A percentile compares a stretch with the other conserved stretches of the same genome.
phyloP scores from a whole-genome alignment of 2,797 vertebrate genomes.

The Melanotaenia trifasciata region DNA sequence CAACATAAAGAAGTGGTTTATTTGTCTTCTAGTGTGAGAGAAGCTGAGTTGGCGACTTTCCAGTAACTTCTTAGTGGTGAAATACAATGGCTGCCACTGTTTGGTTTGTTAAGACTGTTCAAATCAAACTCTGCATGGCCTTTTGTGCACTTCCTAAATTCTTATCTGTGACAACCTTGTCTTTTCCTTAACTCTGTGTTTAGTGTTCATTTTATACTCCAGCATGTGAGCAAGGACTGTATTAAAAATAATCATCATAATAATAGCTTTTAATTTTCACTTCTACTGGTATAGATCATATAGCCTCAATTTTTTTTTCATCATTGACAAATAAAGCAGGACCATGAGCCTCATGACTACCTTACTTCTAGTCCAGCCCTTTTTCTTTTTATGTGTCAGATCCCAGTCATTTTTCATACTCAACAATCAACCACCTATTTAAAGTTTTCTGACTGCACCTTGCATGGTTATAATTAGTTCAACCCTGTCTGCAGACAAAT shows the following conservation, averaged over 20 bases:
- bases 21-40: no score
- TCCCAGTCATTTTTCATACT: background rate
- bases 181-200: background rate
- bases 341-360: background rate
- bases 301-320: no score
- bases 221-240: no score
- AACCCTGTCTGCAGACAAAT: background rate
- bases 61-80: no score
- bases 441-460: background rate
- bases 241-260: no score
- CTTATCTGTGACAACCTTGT: no score
- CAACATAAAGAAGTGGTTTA: no score
- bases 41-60: no score
- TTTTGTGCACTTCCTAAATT: background rate
- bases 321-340: background rate
- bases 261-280: background rate
- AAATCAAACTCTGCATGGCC: background rate
- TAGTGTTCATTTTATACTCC: no score
- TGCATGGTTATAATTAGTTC: background rate
- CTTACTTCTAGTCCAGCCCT: background rate
- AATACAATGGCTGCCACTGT: no score
- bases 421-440: background rate
- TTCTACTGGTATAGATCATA: background rate
- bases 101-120: background rate
- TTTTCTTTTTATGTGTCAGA: background rate